phyloP scores from a whole-genome alignment of 2,113 vertebrate species.

The Chaetura pelagica region DNA sequence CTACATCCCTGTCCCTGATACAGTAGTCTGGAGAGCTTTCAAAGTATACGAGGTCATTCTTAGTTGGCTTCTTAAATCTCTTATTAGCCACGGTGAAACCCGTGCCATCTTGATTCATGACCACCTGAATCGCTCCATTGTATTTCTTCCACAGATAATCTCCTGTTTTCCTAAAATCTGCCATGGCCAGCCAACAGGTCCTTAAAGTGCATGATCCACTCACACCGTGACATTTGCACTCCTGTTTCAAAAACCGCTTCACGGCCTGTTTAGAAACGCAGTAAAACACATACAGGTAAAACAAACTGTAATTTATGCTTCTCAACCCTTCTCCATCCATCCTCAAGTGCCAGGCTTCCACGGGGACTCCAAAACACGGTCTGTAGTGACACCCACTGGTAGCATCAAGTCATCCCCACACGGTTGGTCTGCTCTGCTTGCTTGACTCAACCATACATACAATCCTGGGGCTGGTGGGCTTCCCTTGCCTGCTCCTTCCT shows the following conservation, averaged over 20 bases:
- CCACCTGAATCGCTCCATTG: constrained; percentile 91
- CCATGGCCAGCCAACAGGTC: constrained; percentile 95
- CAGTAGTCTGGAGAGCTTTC: constrained; percentile 98
- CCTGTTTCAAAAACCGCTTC: constrained; percentile 91
- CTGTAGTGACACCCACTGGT: constrained; percentile 72
- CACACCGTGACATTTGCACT: constrained; percentile 96
- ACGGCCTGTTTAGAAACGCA: constrained; percentile 83
- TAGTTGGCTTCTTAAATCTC: constrained; percentile 89
- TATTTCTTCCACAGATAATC: constrained; percentile 92
- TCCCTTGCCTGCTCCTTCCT: neutral
- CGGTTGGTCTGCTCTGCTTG: neutral
- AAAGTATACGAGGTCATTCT: constrained; percentile 94
- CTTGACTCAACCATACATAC: neutral
- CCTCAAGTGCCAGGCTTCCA: neutral
- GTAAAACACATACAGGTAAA: neutral
- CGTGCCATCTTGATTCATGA: constrained; percentile 95
- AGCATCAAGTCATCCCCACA: constrained; percentile 30
- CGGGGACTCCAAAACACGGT: neutral
- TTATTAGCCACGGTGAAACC: constrained; percentile 89
- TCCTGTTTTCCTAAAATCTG: constrained; percentile 92
- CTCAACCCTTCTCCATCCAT: neutral
- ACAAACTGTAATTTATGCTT: neutral
- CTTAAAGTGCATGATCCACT: constrained; percentile 94
- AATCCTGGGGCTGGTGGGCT: rapidly evolving
- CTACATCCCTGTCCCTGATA: constrained; percentile 89